These are phyloP conservation scores for Nautilus pompilius DNA, from an alignment of 1,140 invertebrate species.

Conservation along the genomic window DNA sequence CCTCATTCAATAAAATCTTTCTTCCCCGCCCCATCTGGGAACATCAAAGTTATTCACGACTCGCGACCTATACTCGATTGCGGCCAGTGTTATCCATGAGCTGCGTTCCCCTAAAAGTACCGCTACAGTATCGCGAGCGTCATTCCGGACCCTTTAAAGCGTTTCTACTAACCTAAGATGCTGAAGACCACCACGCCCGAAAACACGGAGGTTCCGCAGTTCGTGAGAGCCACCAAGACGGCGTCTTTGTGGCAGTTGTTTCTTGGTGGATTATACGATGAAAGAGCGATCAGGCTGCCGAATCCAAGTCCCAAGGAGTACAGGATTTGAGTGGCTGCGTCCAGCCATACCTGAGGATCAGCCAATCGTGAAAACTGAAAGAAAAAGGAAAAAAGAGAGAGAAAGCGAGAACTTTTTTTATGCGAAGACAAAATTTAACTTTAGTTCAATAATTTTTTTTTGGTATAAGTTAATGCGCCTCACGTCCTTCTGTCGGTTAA, in stretches of 20 bases:
- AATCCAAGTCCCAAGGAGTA: slow-evolving; percentile 81
- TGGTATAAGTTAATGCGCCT: no score
- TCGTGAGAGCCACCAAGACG: slow-evolving; percentile 28
- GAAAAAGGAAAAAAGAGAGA: background rate
- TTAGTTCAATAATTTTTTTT: no score
- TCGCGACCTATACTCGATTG: no score
- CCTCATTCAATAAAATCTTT: no score
- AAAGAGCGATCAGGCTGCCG: slow-evolving; percentile 58
- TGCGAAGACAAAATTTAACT: no score
- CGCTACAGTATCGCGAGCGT: no score
- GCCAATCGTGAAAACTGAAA: slow-evolving; percentile 19
- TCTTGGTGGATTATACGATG: slow-evolving; percentile 66
- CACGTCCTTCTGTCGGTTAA: no score
- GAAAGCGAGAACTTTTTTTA: no score
- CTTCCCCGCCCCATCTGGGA: no score
- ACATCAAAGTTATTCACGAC: no score
- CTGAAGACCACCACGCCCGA: slow-evolving; percentile 47
- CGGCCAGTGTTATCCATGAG: no score
- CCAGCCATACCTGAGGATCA: slow-evolving; percentile 64
- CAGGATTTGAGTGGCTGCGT: slow-evolving; percentile 83
- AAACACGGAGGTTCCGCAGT: slow-evolving; percentile 38
- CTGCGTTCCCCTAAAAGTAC: no score
- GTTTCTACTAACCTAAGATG: slow-evolving; percentile 35
- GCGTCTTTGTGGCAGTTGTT: slow-evolving; percentile 31
- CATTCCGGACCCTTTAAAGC: slow-evolving; percentile 11